Evolutionary conservation across 1,140 invertebrate species (phyloP), one percentile per base, ranked within the genome.

Genomic region (Saccostrea glomerata): DNA sequence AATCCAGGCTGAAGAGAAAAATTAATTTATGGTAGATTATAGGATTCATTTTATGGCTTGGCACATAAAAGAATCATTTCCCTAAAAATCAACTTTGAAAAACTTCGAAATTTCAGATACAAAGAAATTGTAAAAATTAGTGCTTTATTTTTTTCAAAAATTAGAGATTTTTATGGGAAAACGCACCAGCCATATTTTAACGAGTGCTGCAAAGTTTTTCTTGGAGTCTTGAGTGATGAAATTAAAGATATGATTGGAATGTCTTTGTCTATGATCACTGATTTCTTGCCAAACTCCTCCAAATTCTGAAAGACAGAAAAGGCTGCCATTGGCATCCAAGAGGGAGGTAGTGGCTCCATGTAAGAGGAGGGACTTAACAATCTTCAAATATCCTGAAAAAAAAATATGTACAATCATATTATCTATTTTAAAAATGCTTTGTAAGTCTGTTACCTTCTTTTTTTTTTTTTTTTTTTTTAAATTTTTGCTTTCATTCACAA

Each of bases 341-440:
- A 94, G 40, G 0, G 93, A 90, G 86, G 93, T 93, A 5, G 94
- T 93, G 6, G 94, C 93, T 15, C 93, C 94, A 66, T 90, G 83
- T 17, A 91, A 70, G 11, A 94, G 89, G 60, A 94, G 86, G 0
- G 91, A 85, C 20, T 90, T 88, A 0, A 93, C 93, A n/a, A 93
- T 91, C 20, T 89, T 88, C 58, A 92, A 89, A 85, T 88, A 94
- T 56, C 94, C 94, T 94, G 89, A n/a, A 90, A 47, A 85, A 15
- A 56, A 88, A 60, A 55, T 36, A 36, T 36, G 30, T 36, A 36
- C 30, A 36, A 36, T 36, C 2, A 36, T 2, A 36, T 1, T 36
- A 36, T 0, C 6, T 47, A 47, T 47, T 47, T 47, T 3, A 47
- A 47, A 0, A 47, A 47, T 47, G 9, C 47, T 47, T 47, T 47